These are phyloP conservation scores for Leptinotarsa rubiginosa DNA, from an alignment of 2,888 invertebrate species.

Conservation along the genomic window DNA sequence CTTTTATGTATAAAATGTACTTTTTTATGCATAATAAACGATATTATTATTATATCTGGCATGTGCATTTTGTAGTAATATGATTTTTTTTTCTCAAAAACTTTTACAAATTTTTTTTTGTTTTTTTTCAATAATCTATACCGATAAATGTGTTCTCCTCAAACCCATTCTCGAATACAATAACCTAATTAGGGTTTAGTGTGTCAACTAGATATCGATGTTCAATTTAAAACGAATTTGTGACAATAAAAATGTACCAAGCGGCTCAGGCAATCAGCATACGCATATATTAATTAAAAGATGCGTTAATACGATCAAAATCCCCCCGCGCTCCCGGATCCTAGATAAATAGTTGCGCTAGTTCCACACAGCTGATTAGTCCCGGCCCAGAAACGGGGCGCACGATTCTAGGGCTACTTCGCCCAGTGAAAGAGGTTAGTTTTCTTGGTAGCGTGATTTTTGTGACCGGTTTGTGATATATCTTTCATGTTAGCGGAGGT, in stretches of 20 bases:
- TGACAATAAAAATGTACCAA: constrained; percentile 22
- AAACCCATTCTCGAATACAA: neutral
- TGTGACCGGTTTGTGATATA: constrained; percentile 17
- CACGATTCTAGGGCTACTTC: constrained; percentile 49
- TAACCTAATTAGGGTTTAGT: neutral
- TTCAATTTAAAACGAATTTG: constrained; percentile 24
- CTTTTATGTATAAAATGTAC: too few species aligned
- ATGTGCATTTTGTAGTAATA: too few species aligned
- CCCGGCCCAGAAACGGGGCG: constrained; percentile 57
- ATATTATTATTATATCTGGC: too few species aligned
- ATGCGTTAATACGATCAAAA: constrained; percentile 45
- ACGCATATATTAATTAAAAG: constrained; percentile 46
- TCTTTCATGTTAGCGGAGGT: constrained; percentile 15
- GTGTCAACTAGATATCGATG: constrained; percentile 7
- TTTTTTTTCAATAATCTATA: neutral
- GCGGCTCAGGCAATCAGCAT: constrained; percentile 38
- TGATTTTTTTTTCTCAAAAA: neutral
- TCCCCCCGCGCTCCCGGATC: constrained; percentile 39
- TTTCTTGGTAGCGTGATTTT: constrained; percentile 27
- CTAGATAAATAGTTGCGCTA: constrained; percentile 48
- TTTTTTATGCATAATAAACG: too few species aligned
- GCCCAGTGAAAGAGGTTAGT: constrained; percentile 45
- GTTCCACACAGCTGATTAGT: constrained; percentile 47
- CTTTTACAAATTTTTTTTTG: neutral
- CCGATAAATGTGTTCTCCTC: neutral